phyloP scores from a whole-genome alignment of 2,888 invertebrate genomes.

The Tenthredo distinguenda region DNA sequence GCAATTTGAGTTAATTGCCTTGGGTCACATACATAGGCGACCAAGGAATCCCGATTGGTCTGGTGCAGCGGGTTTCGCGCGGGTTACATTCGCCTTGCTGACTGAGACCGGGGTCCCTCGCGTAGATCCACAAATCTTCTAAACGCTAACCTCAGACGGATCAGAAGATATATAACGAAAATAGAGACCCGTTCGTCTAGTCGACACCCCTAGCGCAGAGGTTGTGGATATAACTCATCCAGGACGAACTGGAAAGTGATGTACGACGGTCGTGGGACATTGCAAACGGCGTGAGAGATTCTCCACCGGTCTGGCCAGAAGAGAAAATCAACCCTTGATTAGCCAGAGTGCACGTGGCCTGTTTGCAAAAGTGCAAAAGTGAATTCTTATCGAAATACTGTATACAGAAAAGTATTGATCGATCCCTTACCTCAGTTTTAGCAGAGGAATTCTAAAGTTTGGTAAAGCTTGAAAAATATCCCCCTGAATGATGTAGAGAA shows the following conservation, averaged over 20 bases:
- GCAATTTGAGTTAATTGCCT: conserved; percentile 27
- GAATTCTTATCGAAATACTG: not conserved
- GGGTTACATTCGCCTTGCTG: not conserved
- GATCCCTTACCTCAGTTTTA: not conserved
- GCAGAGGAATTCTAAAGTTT: not conserved
- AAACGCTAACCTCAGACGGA: conserved; percentile 63
- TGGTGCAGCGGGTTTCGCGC: conserved; percentile 33
- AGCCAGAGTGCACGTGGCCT: conserved; percentile 75
- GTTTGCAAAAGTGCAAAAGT: conserved; percentile 47
- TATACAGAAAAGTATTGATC: not conserved
- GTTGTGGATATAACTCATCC: conserved; percentile 69
- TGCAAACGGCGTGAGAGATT: conserved; percentile 47
- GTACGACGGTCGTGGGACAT: conserved; percentile 72
- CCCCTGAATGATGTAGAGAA: not conserved
- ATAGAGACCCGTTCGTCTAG: conserved; percentile 58
- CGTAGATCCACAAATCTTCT: conserved; percentile 61
- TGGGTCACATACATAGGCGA: not conserved
- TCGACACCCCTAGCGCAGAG: conserved; percentile 55
- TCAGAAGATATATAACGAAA: conserved; percentile 64
- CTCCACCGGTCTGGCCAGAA: not conserved
- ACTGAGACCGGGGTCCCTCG: conserved; percentile 49
- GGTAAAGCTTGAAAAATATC: not conserved
- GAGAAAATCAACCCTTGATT: conserved; percentile 69
- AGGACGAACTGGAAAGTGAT: conserved; percentile 66
- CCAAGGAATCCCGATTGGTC: not conserved